Conservation (phyloP, 2,797 vertebrate genomes). For the Ctenopoma multispine region DNA sequence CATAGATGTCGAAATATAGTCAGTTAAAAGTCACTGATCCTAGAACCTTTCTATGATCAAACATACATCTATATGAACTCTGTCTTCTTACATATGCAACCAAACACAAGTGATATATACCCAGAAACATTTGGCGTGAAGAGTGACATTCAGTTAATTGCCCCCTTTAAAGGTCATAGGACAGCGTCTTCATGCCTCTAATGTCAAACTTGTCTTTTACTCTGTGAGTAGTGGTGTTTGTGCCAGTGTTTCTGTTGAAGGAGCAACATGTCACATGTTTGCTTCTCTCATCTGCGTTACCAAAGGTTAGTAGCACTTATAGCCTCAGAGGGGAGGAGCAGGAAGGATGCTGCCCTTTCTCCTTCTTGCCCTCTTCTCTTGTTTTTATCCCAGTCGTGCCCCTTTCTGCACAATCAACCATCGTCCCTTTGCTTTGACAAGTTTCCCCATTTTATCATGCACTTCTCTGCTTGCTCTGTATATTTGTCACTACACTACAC, state of each 20-base stretch:
- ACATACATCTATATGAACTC: background rate
- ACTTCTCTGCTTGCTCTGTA: slow-evolving; percentile 10
- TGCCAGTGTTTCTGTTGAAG: slow-evolving; percentile 38
- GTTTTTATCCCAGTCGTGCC: slow-evolving; percentile 7
- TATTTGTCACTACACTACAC: slow-evolving; percentile 2
- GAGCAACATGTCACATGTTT: slow-evolving; percentile 46
- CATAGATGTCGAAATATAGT: background rate
- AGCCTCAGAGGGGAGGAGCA: background rate
- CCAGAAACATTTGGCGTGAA: slow-evolving; percentile 39
- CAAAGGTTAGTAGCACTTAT: slow-evolving; percentile 53
- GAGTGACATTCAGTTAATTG: slow-evolving; percentile 38
- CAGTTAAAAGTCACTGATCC: background rate
- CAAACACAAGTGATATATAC: slow-evolving; percentile 11
- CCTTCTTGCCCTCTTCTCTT: background rate
- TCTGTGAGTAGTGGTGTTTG: slow-evolving; percentile 32
- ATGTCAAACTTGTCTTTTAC: slow-evolving; percentile 53
- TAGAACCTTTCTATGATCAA: background rate
- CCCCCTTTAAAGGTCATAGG: slow-evolving; percentile 61
- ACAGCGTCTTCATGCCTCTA: slow-evolving; percentile 43
- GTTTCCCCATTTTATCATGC: slow-evolving; percentile 13
- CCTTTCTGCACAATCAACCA: background rate
- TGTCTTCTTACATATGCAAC: background rate
- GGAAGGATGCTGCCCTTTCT: slow-evolving; percentile 28
- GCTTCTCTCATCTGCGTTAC: slow-evolving; percentile 29
- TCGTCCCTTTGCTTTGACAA: slow-evolving; percentile 20